Percentiles rank a stretch among this genome's conserved stretches.
These are phyloP conservation scores for Willowsia nigromaculata DNA, from an alignment of 2,888 invertebrate genomes.

Conservation along the genomic window DNA sequence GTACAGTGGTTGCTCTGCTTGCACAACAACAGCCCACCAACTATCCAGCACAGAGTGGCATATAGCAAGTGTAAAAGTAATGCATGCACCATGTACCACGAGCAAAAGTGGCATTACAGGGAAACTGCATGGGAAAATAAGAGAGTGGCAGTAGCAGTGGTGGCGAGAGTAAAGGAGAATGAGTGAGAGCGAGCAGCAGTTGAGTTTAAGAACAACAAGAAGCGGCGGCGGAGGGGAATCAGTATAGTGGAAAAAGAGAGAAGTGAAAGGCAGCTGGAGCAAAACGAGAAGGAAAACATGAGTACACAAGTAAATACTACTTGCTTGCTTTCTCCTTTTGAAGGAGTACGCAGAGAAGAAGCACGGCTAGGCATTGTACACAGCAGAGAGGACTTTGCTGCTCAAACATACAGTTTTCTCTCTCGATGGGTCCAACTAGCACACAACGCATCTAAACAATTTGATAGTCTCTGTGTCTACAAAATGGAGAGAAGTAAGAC, in stretches of 20 bases:
- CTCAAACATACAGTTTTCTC: not conserved
- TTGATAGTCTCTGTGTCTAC: not conserved
- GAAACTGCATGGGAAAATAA: slow-evolving; percentile 13
- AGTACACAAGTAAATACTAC: slow-evolving; percentile 39
- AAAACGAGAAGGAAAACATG: slow-evolving; percentile 65
- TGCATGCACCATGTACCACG: not conserved
- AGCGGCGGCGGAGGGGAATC: not conserved
- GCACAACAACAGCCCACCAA: not conserved
- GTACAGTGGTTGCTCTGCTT: not conserved
- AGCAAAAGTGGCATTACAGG: slow-evolving; percentile 13
- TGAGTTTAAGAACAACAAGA: not conserved
- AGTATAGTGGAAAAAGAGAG: slow-evolving; percentile 35
- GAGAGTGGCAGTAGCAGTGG: not conserved
- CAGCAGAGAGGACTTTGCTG: slow-evolving; percentile 16
- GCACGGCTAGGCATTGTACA: not conserved
- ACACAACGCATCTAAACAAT: not conserved
- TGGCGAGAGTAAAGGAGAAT: no score
- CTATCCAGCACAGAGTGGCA: not conserved
- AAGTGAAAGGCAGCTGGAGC: slow-evolving; percentile 66
- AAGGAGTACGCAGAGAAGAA: not conserved
- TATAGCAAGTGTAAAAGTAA: not conserved
- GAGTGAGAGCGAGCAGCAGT: not conserved
- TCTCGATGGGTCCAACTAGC: not conserved
- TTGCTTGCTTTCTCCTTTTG: not conserved
- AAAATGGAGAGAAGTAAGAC: not conserved